Conservation (phyloP, 2,888 invertebrate genomes). For the Linnaemya tessellans region DNA sequence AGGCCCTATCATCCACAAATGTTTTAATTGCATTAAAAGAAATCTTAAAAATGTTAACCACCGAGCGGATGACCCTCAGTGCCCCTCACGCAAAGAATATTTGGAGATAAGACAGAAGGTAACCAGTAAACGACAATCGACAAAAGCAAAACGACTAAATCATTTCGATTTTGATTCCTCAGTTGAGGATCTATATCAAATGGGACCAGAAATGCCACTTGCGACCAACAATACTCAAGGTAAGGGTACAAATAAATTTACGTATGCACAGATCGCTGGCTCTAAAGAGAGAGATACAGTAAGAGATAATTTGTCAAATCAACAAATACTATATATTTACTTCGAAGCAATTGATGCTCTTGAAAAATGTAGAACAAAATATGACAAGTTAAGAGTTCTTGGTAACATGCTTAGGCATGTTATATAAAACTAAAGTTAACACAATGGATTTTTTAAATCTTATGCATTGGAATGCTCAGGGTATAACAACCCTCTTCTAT, state of each 20-base stretch:
- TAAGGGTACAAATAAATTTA: slow-evolving; percentile 17
- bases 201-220: background rate
- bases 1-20: background rate
- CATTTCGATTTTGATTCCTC: background rate
- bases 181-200: background rate
- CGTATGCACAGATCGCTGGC: slow-evolving; percentile 3
- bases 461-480: slow-evolving; percentile 48
- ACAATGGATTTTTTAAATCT: slow-evolving; percentile 11
- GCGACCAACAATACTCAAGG: background rate
- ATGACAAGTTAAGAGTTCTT: slow-evolving; percentile 41
- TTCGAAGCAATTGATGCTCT: slow-evolving; percentile 48
- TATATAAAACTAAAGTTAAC: background rate
- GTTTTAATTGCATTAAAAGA: background rate
- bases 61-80: background rate
- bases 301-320: slow-evolving; percentile 35
- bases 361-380: slow-evolving; percentile 52
- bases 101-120: slow-evolving; percentile 1
- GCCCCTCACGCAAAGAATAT: background rate
- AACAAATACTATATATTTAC: slow-evolving; percentile 48
- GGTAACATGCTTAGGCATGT: too few relatives aligned
- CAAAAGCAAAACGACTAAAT: background rate
- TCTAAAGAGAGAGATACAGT: background rate
- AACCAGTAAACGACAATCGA: background rate
- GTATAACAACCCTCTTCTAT: slow-evolving; percentile 30
- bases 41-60: background rate